Base-by-base conservation (phyloP, 1,140 invertebrate genomes). In the Hypothenemus hampei region DNA sequence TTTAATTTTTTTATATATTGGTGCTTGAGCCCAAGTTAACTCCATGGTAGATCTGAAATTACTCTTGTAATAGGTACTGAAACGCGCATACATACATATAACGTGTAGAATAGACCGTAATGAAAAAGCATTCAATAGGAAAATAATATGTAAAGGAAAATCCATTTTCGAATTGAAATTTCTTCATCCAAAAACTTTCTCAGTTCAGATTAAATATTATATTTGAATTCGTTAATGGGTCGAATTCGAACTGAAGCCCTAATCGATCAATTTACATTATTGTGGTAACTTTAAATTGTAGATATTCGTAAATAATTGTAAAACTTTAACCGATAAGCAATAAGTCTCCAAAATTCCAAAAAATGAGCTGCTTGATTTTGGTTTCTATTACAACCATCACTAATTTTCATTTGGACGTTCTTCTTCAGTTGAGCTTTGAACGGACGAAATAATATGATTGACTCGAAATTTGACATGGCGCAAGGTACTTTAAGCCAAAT, bases 51-150 rank as follows among this genome's bases (percentile, higher is more conserved):
- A 51, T 39, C 20, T 39, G 47, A 39, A 39, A 24, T 31, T 49
- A 39, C 29, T 35, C 35, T 6, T 47, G 31, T 35, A 47, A 19
- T 33, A n/a, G n/a, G n/a, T n/a, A n/a, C n/a, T n/a, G 45, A n/a
- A n/a, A 47, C 45, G 22, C 36, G 13, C 21, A 58, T 60, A 65
- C 63, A 68, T 69, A 70, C 68, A n/a, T n/a, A n/a, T n/a, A n/a
- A n/a, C n/a, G n/a, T n/a, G n/a, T 70, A 70, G 67, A 70, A 69
- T 70, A 70, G 68, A 65, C 58, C 59, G 20, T 35, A 36, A 11
- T 57, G 11, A 45, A 47, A 53, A 33, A 22, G 20, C 13, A 46
- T n/a, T n/a, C n/a, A n/a, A n/a, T n/a, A n/a, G n/a, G n/a, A n/a
- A n/a, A n/a, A n/a, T n/a, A n/a, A n/a, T n/a, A n/a, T n/a, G n/a